Evolutionary conservation across 2,113 vertebrate species (phyloP).

Genomic region (Dicerorhinus sumatrensis): DNA sequence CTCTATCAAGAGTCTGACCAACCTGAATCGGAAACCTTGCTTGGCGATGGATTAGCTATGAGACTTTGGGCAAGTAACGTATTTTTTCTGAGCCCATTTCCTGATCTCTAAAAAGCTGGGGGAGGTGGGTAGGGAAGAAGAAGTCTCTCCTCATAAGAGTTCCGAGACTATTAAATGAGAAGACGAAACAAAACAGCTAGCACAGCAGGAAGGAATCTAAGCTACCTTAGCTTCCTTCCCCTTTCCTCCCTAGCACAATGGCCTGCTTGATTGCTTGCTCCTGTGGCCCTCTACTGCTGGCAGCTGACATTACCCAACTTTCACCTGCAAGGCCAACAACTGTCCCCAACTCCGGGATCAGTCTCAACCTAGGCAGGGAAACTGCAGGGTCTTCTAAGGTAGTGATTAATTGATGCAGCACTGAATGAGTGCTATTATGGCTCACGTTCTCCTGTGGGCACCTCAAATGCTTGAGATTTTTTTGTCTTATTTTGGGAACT

Average conservation of each 20-base stretch:
- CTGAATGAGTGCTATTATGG: neutral
- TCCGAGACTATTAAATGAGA: constrained; percentile 18
- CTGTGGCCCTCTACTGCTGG: neutral
- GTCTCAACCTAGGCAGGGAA: neutral
- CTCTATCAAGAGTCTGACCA: neutral
- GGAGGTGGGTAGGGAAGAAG: neutral
- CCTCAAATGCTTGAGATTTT: constrained; percentile 10
- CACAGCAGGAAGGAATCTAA: neutral
- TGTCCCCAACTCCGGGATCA: neutral
- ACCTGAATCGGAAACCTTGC: neutral
- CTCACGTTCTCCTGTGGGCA: neutral
- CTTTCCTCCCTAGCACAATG: neutral
- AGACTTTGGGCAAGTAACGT: neutral
- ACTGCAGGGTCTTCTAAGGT: neutral
- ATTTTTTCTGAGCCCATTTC: constrained; percentile 21
- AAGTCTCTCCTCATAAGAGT: constrained; percentile 2
- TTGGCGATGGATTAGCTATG: neutral
- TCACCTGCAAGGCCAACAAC: neutral
- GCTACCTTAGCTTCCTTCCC: neutral
- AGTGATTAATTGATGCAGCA: neutral
- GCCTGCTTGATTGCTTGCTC: neutral
- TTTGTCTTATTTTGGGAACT: neutral
- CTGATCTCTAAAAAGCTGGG: neutral
- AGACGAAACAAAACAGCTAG: neutral
- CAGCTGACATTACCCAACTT: neutral